Percentiles rank a stretch among this genome's conserved stretches.
These are phyloP conservation scores for Lamellibrachia columna DNA, from an alignment of 2,888 invertebrate genomes.

Conservation along the genomic window DNA sequence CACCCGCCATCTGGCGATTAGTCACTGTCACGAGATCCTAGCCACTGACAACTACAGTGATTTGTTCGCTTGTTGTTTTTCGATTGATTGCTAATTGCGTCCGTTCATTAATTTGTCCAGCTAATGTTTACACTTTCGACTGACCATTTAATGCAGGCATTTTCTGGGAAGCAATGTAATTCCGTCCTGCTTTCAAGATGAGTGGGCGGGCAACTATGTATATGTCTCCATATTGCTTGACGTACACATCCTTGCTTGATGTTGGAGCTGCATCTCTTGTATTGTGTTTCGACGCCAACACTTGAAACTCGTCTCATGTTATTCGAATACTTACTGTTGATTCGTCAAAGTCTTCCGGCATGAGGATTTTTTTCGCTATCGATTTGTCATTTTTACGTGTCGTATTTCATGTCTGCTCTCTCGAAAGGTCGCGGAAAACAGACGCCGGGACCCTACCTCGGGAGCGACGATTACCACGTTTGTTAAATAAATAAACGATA, in stretches of 20 bases:
- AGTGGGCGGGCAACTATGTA: too few species aligned
- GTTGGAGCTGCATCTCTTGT: too few species aligned
- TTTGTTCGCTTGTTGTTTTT: background rate
- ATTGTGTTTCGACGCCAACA: too few species aligned
- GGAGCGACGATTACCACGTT: background rate
- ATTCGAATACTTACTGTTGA: too few species aligned
- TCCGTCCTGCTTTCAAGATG: too few species aligned
- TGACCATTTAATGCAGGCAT: background rate
- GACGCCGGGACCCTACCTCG: background rate
- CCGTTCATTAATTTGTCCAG: conserved; percentile 8
- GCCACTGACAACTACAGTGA: background rate
- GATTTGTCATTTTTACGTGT: background rate
- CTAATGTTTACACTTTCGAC: background rate
- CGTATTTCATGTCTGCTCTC: background rate
- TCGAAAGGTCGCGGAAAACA: background rate
- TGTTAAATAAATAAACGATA: background rate
- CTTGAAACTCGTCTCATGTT: too few species aligned
- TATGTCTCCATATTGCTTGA: too few species aligned
- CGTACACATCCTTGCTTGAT: too few species aligned
- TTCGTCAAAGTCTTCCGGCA: too few species aligned
- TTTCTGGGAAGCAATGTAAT: too few species aligned
- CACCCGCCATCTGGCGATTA: background rate
- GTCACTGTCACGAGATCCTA: background rate
- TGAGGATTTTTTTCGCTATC: too few species aligned
- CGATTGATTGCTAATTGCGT: background rate